phyloP scores from a whole-genome alignment of 1,140 invertebrate species.

The Ceratina japonica region DNA sequence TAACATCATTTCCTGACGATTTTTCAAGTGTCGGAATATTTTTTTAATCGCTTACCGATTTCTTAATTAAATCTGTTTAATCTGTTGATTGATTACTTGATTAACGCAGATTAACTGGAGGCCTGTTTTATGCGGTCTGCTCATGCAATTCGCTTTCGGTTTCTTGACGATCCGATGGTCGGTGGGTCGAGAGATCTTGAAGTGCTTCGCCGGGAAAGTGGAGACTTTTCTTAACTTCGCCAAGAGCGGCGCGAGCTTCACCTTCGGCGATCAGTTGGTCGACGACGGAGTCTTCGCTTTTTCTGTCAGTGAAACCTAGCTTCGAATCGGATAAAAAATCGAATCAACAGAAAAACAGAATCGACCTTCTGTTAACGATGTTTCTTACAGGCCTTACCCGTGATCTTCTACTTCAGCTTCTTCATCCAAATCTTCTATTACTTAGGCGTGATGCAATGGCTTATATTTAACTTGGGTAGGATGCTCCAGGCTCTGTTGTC shows the following conservation, averaged over 20 bases:
- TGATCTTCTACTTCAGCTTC: slow-evolving; percentile 95
- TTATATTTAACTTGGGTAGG: slow-evolving; percentile 92
- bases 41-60: too few relatives aligned
- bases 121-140: slow-evolving; percentile 88
- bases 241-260: slow-evolving; percentile 89
- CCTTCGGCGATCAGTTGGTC: slow-evolving; percentile 89
- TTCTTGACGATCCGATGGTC: slow-evolving; percentile 92
- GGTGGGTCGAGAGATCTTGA: slow-evolving; percentile 87
- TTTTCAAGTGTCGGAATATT: too few relatives aligned
- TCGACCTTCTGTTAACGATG: neutral
- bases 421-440: slow-evolving; percentile 93
- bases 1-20: too few relatives aligned
- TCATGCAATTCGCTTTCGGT: slow-evolving; percentile 92
- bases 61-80: too few relatives aligned
- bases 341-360: too few relatives aligned
- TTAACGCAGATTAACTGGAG: slow-evolving; percentile 85
- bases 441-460: slow-evolving; percentile 91
- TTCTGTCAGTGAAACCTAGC: slow-evolving; percentile 81
- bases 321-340: too few relatives aligned
- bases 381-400: slow-evolving; percentile 84
- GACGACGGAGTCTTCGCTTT: slow-evolving; percentile 87
- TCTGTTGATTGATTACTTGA: neutral
- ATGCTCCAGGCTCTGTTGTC: slow-evolving; percentile 86
- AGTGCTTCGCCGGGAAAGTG: slow-evolving; percentile 90
- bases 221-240: slow-evolving; percentile 90